phyloP scores from a whole-genome alignment of 2,113 vertebrate genomes.

The Haplochromis burtoni region DNA sequence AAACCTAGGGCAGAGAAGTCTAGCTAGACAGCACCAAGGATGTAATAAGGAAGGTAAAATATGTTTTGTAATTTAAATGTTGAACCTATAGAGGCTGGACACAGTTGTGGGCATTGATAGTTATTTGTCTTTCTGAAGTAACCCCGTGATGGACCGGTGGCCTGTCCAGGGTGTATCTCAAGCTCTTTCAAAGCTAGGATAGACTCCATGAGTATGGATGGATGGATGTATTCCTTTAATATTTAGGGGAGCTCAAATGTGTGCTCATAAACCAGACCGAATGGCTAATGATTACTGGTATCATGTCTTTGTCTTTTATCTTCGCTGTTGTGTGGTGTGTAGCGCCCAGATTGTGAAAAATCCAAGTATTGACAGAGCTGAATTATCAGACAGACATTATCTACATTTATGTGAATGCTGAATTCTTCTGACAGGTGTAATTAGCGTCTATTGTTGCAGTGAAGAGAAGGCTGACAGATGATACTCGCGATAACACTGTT shows the following conservation, averaged over 20 bases:
- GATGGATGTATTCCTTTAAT: not conserved
- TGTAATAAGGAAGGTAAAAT: not conserved
- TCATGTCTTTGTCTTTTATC: not conserved
- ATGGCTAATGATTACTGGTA: not conserved
- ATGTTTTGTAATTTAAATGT: not conserved
- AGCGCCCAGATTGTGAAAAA: not conserved
- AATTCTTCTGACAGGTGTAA: not conserved
- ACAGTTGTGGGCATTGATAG: not conserved
- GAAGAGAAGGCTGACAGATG: conserved; percentile 29
- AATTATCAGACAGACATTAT: not conserved
- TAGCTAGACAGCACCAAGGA: not conserved
- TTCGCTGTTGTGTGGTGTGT: not conserved
- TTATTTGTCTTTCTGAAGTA: not conserved
- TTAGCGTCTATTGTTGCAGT: conserved; percentile 4
- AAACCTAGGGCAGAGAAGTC: not conserved
- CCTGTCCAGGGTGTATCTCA: not conserved
- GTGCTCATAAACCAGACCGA: not conserved
- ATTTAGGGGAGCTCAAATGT: not conserved
- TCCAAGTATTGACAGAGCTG: not conserved
- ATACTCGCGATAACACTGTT: conserved; percentile 14
- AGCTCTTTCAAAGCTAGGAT: not conserved
- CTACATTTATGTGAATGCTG: not conserved
- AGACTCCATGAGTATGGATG: not conserved
- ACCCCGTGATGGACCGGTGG: not conserved
- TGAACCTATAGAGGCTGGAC: not conserved